phyloP scores from a whole-genome alignment of 1,140 invertebrate genomes.

The Eriocheir sinensis region DNA sequence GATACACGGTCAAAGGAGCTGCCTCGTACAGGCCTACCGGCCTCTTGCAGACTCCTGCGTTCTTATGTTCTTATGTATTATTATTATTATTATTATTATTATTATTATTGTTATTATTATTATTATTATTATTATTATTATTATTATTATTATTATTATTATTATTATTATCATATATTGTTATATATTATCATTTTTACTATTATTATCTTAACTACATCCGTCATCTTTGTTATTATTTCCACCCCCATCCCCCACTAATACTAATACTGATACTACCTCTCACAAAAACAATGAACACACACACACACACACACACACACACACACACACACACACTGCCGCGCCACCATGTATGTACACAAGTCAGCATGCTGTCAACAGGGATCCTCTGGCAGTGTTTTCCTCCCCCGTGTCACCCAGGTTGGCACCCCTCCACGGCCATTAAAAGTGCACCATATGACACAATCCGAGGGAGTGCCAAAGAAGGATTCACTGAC shows the following conservation, averaged over 20 bases:
- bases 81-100: slow-evolving; percentile 38
- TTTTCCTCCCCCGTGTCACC: slow-evolving; percentile 35
- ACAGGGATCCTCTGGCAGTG: background rate
- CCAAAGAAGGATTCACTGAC: slow-evolving; percentile 30
- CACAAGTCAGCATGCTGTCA: background rate
- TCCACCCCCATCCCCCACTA: too few species aligned
- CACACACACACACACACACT: slow-evolving; percentile 38
- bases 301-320: slow-evolving; percentile 10
- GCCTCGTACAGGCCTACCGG: too few species aligned
- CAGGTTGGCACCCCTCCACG: slow-evolving; percentile 40
- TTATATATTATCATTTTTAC: too few species aligned
- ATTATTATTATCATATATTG: slow-evolving; percentile 4
- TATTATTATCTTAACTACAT: too few species aligned
- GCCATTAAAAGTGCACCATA: slow-evolving; percentile 3
- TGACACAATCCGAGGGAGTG: slow-evolving; percentile 38
- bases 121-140: slow-evolving; percentile 46
- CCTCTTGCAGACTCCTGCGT: too few species aligned
- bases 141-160: slow-evolving; percentile 45
- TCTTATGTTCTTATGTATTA: too few species aligned
- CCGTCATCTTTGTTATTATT: too few species aligned
- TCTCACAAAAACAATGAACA: too few species aligned
- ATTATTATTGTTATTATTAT: slow-evolving; percentile 46
- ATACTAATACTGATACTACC: background rate
- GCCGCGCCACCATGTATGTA: background rate
- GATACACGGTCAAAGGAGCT: too few species aligned